Base-by-base conservation (phyloP, 2,888 invertebrate species). In the Caenorhabditis sp. region DNA sequence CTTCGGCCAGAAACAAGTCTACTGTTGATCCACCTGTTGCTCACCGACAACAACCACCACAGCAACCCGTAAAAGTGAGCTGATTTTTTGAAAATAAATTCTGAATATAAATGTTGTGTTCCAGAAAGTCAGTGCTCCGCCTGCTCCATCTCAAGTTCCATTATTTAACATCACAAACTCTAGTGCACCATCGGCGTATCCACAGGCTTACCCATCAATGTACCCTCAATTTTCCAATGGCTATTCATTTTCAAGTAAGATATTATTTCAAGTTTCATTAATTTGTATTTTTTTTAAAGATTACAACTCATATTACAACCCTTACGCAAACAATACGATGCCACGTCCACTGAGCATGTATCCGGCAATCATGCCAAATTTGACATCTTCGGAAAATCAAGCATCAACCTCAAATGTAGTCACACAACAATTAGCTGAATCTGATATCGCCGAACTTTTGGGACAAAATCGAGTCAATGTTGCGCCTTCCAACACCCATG, bases 141-240 rank as follows among this genome's bases (percentile, higher is more conserved):
- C 36, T n/a, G 24, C 21, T 19, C n/a, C n/a, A 19, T 4, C 57
- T 8, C 60, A 73, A 31, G 73, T 74, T 1, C 73, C 73, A 4
- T 24, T 74, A 6, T 74, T 62, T 61, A 74, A 74, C 51, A 66
- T 74, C 19, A 69, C 73, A 12, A 74, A 74, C 51, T 74, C 73
- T 6, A 62, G 21, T 24, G 60, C 43, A 23, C 36, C 36, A 58
- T 1, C 36, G 36, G 26, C 62, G 50, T 66, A 71, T 24, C 36
- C 36, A 58, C 3, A 37, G 36, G 26, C 62, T 49, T 66, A 71
- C 31, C 71, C 71, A 36, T 59, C 37, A n/a, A 19, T 70, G 21
- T 60, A 61, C 37, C 66, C 66, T 3, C 63, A 64, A 36, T 71
- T 67, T 57, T 57, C 51, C 0, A 64, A 58, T 14, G 66, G 66